Evolutionary conservation across 2,113 vertebrate genomes (phyloP), one percentile per base, ranked within the genome.

Genomic region (Hypanus sabinus): DNA sequence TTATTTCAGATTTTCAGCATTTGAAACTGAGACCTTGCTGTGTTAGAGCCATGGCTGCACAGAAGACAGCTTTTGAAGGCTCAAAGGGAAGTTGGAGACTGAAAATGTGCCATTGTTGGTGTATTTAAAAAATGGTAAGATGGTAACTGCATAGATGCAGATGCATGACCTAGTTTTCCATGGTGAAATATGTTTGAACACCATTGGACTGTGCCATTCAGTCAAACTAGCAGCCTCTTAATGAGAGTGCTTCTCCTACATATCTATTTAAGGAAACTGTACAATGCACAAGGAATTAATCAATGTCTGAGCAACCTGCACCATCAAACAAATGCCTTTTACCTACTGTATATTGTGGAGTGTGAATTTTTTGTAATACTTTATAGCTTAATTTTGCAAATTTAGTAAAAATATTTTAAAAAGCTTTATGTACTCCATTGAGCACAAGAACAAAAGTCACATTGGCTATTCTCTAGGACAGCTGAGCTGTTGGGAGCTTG

Each of bases 171-270:
- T 62, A 60, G 8, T 55, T 85, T 85, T 85, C 10, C 80, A 83
- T 83, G 80, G 38, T 83, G 38, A 55, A 24, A 57, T 22, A 11
- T 83, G 22, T 83, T 55, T 83, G 80, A 55, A 27, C 46, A 85
- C 24, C 24, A 27, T 33, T 76, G 75, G 20, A 79, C 77, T 79
- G 77, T 81, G 36, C 79, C 46, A 85, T 85, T 85, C 81, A 57
- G 55, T 85, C 46, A 85, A 88, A 62, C 60, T 62, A 65, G 85
- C 57, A 88, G n/a, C 30, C 85, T 88, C 60, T 88, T 65, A 62
- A 60, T 65, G 16, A 65, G 27, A 90, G 62, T 22, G 85, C 14
- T 65, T 90, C 85, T 90, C 60, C 14, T 65, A 33, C 65, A 5
- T 62, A 87, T 16, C 83, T 68, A 33, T 20, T 90, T 68, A 33